Evolutionary conservation across 2,797 vertebrate species (phyloP).

Genomic region (Myotis planiceps): DNA sequence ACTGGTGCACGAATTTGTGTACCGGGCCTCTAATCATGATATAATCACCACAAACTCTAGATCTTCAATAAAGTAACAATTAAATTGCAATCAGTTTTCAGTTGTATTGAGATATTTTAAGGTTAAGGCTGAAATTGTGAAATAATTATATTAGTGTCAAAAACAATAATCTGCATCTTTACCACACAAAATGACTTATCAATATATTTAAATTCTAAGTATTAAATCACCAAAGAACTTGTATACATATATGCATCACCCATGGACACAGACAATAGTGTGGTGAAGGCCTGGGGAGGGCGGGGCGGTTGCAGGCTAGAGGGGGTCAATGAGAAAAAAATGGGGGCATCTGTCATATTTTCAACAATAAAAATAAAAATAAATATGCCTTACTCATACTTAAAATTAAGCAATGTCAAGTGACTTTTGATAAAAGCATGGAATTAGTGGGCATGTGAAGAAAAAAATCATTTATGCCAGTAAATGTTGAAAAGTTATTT

Average conservation of each 20-base stretch:
- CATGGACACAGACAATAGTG: too few species aligned
- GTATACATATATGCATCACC: too few species aligned
- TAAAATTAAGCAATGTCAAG: neutral
- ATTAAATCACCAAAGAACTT: neutral
- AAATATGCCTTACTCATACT: neutral
- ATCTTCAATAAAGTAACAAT: neutral
- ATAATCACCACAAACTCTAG: neutral
- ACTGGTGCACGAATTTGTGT: too few species aligned
- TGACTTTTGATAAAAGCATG: slow-evolving; percentile 23
- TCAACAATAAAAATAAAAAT: too few species aligned
- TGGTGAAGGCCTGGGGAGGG: too few species aligned
- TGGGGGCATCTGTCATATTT: too few species aligned
- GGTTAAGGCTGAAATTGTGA: neutral
- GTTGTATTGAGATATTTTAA: neutral
- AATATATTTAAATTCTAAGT: slow-evolving; percentile 30
- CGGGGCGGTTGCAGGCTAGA: too few species aligned
- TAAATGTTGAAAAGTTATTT: slow-evolving; percentile 20
- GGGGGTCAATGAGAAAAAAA: too few species aligned
- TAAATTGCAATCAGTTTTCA: neutral
- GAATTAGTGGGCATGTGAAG: neutral
- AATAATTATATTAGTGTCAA: neutral
- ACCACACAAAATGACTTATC: neutral
- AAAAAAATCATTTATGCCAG: neutral
- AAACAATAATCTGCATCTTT: neutral
- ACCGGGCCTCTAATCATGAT: neutral